Base-by-base conservation (phyloP, 2,113 vertebrate genomes). In the Trachemys scripta region DNA sequence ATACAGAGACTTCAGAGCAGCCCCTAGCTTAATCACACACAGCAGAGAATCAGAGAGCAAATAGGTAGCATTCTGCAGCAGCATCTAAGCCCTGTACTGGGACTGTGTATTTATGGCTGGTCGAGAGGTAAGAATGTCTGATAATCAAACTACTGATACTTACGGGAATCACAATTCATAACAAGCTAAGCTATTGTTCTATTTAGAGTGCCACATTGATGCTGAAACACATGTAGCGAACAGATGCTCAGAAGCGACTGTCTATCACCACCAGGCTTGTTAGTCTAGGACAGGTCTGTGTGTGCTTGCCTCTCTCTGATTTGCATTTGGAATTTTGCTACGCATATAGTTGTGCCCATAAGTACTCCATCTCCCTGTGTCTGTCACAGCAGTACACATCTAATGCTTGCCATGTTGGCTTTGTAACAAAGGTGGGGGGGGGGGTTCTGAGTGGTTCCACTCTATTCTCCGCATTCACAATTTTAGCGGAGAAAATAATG, bases 121-220 rank as follows among this genome's bases (percentile, higher is more conserved):
- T 16, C 13, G 4, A 25, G 35, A 84, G 84, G 42, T 56, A 12
- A 51, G 59, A n/a, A 27, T 42, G 11, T 69, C 42, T 62, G 53
- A 53, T n/a, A 79, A 57, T 31, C 45, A 54, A 47, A 11, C 3
- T 38, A 45, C 54, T 50, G 42, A 53, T 90, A 76, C 78, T 88
- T 80, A 65, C 54, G 82, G 85, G 90, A 95, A 96, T 87, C 91
- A 91, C 47, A 92, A 45, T 80, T 80, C 42, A 38, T 45, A n/a
- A 65, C 84, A 90, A 88, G 84, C 22, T n/a, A 83, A 88, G 31
- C 45, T 16, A 31, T 72, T 92, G 76, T 87, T 86, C 65, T 47
- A 79, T 78, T 42, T 29, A 69, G 49, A 45, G 49, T 87, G 80
- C 91, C 82, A 95, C 86, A 90, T 13, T 53, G 56, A 19, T 53